Conservation (phyloP, 2,113 vertebrate species). For the Bubalus kerabau region DNA sequence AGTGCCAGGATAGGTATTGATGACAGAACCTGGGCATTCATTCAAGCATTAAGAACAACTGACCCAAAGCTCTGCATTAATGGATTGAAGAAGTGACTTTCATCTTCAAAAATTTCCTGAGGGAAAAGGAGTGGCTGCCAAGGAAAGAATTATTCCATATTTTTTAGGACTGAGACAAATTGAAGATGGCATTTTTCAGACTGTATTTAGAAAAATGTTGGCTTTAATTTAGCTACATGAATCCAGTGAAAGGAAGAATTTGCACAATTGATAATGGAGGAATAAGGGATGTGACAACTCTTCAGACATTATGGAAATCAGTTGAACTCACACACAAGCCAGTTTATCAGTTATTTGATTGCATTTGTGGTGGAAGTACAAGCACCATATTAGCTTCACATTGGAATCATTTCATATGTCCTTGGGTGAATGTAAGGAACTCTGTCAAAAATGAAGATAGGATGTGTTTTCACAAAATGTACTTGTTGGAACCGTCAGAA, state of each 20-base stretch:
- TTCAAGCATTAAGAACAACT: slow-evolving; percentile 88
- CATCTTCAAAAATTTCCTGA: slow-evolving; percentile 94
- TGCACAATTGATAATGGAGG: slow-evolving; percentile 90
- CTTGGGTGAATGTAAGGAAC: slow-evolving; percentile 88
- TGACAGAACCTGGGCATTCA: slow-evolving; percentile 90
- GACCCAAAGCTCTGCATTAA: slow-evolving; percentile 88
- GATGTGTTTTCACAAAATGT: slow-evolving; percentile 94
- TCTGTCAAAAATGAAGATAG: slow-evolving; percentile 89
- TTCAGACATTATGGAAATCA: slow-evolving; percentile 88
- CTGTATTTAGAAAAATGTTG: slow-evolving; percentile 88
- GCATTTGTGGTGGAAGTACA: slow-evolving; percentile 95
- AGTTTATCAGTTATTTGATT: slow-evolving; percentile 92
- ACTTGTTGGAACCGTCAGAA: slow-evolving; percentile 92
- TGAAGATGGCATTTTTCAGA: slow-evolving; percentile 85
- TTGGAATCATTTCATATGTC: slow-evolving; percentile 89
- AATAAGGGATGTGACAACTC: slow-evolving; percentile 90
- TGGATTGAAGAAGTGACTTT: slow-evolving; percentile 91
- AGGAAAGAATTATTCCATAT: slow-evolving; percentile 89
- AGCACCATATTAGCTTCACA: slow-evolving; percentile 91
- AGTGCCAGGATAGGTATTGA: slow-evolving; percentile 92
- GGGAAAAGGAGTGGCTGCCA: slow-evolving; percentile 88
- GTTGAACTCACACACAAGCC: slow-evolving; percentile 90
- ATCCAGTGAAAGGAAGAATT: slow-evolving; percentile 88
- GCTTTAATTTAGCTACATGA: slow-evolving; percentile 88
- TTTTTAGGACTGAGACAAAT: slow-evolving; percentile 87